Conservation (phyloP, 2,888 invertebrate genomes). For the Pyralis farinalis region DNA sequence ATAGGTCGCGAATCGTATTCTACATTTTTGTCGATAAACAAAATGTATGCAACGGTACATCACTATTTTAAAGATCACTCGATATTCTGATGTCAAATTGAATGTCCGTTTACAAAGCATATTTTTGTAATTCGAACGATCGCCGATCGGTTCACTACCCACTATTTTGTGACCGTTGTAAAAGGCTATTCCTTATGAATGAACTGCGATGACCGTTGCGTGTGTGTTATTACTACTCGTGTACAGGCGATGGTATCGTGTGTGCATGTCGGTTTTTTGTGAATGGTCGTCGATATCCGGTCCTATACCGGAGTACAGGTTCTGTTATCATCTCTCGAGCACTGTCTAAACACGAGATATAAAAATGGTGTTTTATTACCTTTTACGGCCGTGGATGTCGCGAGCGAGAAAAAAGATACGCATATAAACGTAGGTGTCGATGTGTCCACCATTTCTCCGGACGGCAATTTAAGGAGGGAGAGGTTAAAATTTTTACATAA, state of each 20-base stretch:
- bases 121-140: conserved; percentile 30
- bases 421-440: conserved; percentile 70
- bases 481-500: conserved; percentile 56
- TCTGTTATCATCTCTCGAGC: conserved; percentile 75
- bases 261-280: conserved; percentile 68
- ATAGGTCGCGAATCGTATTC: neutral
- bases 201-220: conserved; percentile 50
- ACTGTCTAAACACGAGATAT: conserved; percentile 77
- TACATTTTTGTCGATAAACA: neutral
- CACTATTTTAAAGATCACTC: conserved; percentile 1
- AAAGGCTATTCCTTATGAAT: conserved; percentile 72
- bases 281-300: conserved; percentile 78
- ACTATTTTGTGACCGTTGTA: conserved; percentile 57
- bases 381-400: conserved; percentile 50
- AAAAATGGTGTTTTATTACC: conserved; percentile 77
- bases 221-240: conserved; percentile 36
- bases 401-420: conserved; percentile 42
- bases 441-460: conserved; percentile 49
- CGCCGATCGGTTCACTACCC: conserved; percentile 40
- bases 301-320: conserved; percentile 67
- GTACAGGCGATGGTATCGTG: conserved; percentile 31
- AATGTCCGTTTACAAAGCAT: conserved; percentile 30
- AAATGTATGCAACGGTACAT: neutral
- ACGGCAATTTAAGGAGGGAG: conserved; percentile 56
- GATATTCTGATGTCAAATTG: conserved; percentile 15